Percentiles rank a stretch among this genome's conserved stretches.
Evolutionary conservation across 2,888 invertebrate species (phyloP).

Genomic region (Branchinecta sandiegonensis): DNA sequence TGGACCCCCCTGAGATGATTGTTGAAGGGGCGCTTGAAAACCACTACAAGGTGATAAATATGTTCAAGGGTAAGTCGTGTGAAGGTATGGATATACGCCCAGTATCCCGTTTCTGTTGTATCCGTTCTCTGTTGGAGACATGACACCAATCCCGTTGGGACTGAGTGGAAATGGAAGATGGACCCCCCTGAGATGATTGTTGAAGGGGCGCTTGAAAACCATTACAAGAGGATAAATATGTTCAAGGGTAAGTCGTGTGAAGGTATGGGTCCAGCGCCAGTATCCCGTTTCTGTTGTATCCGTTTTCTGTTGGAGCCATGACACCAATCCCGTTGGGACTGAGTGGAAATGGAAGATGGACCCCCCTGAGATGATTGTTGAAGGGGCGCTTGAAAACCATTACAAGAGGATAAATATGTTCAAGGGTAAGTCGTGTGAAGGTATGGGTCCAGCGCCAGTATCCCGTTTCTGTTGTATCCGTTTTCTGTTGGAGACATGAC

Average conservation of each 20-base stretch:
- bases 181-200: conserved; percentile 40
- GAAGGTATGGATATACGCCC: too few species aligned
- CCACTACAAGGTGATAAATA: conserved; percentile 41
- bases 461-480: too few species aligned
- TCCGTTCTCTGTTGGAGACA: conserved; percentile 47
- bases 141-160: conserved; percentile 42
- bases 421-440: conserved; percentile 30
- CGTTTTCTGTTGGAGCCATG: conserved; percentile 45
- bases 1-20: conserved; percentile 40
- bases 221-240: conserved; percentile 41
- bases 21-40: conserved; percentile 40
- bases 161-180: conserved; percentile 46
- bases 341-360: conserved; percentile 47
- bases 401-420: conserved; percentile 40
- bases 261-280: too few species aligned
- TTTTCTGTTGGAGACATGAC: conserved; percentile 44
- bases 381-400: conserved; percentile 41
- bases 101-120: conserved; percentile 24
- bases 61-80: conserved; percentile 33
- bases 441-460: too few species aligned
- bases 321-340: conserved; percentile 42
- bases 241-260: conserved; percentile 33
- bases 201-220: conserved; percentile 40
- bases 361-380: conserved; percentile 38
- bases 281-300: conserved; percentile 32